Base-by-base conservation (phyloP, 37 sponge, comb jelly and placozoan species). In the Chondrosia reniformis region DNA sequence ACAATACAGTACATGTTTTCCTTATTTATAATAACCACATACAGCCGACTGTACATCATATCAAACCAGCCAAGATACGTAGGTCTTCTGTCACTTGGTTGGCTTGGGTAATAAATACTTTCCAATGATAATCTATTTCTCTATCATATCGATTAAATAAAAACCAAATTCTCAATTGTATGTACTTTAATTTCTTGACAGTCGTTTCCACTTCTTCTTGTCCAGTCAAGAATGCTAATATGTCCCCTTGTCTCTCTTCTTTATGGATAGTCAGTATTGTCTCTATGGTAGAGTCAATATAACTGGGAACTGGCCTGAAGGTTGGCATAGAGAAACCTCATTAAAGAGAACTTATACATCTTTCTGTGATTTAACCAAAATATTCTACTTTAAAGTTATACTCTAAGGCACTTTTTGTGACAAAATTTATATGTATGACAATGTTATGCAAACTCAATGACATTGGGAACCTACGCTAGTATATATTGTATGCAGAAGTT, bases 211-310 rank as follows among this genome's bases (percentile, higher is more conserved):
- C 66, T 32, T 79, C 80, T 9, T 49, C 86, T 71, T 93, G 96
- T n/a, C 96, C 96, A 17, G 99, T 95, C 38, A 98, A 89, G 72
- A 98, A 98, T 6, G 84, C 96, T 55, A 98, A 81, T 8, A 98
- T 69, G 55, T 98, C 99, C 15, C 99, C 99, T 6, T 67, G 78
- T 21, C 80, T 66, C 74, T 90, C 84, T 43, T 93, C 83, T 44
- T 84, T 71, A 77, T 98, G 99, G 21, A 98, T 83, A 43, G 89
- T 89, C 41, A 92, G 67, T 9, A 86, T 84, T 33, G 94, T 85
- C 63, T 95, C 91, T 42, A 89, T 89, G n/a, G 94, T 86, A 21
- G 91, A 83, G n/a, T 71, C 89, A 33, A 98, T 58, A 54, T 98
- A 98, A 69, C 95, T 81, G 8, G 99, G 84, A n/a, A 93, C 92